Conservation (phyloP, 2,888 invertebrate genomes). For the Drosophila neoperkinsi region DNA sequence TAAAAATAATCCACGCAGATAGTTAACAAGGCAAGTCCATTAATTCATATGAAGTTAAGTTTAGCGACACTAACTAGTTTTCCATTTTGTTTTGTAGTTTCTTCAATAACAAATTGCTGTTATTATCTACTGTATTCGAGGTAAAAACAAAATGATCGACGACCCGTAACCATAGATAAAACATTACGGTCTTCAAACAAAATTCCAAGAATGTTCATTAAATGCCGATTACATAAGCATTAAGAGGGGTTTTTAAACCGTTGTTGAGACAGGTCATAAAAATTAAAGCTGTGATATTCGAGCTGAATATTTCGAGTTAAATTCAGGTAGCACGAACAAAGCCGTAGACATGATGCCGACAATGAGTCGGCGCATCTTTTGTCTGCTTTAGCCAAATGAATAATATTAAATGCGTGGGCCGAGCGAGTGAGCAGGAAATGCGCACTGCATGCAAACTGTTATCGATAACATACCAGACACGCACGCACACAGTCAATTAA, state of each 20-base stretch:
- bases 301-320: slow-evolving; percentile 40
- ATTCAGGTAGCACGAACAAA: slow-evolving; percentile 55
- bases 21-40: neutral
- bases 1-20: neutral
- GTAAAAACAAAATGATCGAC: neutral
- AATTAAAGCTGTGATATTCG: slow-evolving; percentile 27
- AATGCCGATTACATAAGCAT: slow-evolving; percentile 36
- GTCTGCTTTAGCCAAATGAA: slow-evolving; percentile 19
- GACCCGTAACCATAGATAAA: slow-evolving; percentile 20
- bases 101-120: neutral
- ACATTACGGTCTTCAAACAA: neutral
- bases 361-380: slow-evolving; percentile 50
- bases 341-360: slow-evolving; percentile 54
- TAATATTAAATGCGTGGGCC: slow-evolving; percentile 19
- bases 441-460: slow-evolving; percentile 22
- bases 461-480: slow-evolving; percentile 35
- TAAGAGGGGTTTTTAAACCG: slow-evolving; percentile 14
- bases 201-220: slow-evolving; percentile 50
- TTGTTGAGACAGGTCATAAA: slow-evolving; percentile 67
- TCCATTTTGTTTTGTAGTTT: neutral
- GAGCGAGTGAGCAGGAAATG: slow-evolving; percentile 3
- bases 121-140: neutral
- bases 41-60: neutral
- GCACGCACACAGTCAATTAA: slow-evolving; percentile 25
- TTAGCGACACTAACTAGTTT: neutral